Conservation (phyloP, 2,888 invertebrate genomes). For the Griposia aprilina region DNA sequence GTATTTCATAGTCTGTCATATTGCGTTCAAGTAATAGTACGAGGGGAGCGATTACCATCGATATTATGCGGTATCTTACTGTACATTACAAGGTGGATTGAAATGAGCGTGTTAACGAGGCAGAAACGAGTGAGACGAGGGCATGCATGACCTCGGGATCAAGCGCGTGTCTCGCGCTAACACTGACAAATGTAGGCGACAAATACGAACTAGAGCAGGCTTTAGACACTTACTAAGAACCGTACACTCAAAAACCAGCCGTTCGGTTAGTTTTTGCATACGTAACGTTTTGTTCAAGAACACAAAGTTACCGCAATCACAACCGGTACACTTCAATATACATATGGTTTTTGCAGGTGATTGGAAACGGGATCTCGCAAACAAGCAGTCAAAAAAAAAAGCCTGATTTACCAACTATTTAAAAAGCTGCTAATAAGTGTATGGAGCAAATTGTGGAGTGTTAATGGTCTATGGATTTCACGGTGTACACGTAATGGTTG, state of each 20-base stretch:
- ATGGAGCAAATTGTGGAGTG: constrained; percentile 77
- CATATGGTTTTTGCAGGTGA: constrained; percentile 56
- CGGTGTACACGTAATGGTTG: constrained; percentile 74
- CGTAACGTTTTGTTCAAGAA: constrained; percentile 53
- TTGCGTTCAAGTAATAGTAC: constrained; percentile 42
- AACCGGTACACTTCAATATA: constrained; percentile 52
- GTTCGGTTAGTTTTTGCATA: constrained; percentile 54
- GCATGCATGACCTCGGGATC: constrained; percentile 81
- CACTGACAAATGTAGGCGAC: constrained; percentile 79
- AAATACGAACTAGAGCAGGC: constrained; percentile 70
- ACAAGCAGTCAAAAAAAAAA: constrained; percentile 50
- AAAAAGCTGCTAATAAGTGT: constrained; percentile 62
- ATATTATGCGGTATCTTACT: constrained; percentile 70
- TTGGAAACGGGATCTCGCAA: constrained; percentile 60
- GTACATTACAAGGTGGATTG: constrained; percentile 73
- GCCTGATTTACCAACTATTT: constrained; percentile 52
- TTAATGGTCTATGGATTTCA: constrained; percentile 82
- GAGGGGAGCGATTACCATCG: constrained; percentile 68
- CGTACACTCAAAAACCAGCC: constrained; percentile 41
- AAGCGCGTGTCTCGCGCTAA: constrained; percentile 76
- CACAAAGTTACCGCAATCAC: constrained; percentile 59
- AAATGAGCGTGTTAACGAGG: constrained; percentile 81
- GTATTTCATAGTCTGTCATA: constrained; percentile 43
- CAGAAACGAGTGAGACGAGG: constrained; percentile 76
- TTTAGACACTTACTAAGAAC: constrained; percentile 56